Conservation (phyloP, 2,888 invertebrate species). For the Rhagium mordax region DNA sequence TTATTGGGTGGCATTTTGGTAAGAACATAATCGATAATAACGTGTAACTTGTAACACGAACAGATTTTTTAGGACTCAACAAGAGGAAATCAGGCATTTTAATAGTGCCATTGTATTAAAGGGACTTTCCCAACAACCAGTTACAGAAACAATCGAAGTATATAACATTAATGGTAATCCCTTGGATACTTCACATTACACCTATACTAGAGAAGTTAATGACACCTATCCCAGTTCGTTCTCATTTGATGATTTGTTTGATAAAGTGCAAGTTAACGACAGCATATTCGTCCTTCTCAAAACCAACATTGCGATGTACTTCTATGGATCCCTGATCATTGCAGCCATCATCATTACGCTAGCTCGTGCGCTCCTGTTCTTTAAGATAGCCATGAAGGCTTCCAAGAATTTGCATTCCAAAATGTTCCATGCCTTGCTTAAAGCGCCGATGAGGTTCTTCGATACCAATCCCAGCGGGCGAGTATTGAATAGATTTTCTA, state of each 20-base stretch:
- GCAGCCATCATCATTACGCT: conserved; percentile 75
- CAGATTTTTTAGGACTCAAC: conserved; percentile 61
- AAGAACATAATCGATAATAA: conserved; percentile 36
- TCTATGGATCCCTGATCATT: conserved; percentile 75
- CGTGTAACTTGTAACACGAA: neutral
- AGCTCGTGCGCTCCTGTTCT: conserved; percentile 79
- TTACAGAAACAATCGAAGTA: conserved; percentile 5
- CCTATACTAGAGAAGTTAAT: conserved; percentile 23
- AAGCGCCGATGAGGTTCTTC: conserved; percentile 79
- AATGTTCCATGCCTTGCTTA: conserved; percentile 81
- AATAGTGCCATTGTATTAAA: conserved; percentile 26
- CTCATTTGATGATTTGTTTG: conserved; percentile 38
- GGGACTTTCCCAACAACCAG: neutral
- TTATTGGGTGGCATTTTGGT: conserved; percentile 64
- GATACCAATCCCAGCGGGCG: conserved; percentile 87
- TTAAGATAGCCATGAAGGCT: conserved; percentile 82
- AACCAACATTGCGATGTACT: conserved; percentile 54
- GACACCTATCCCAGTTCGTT: conserved; percentile 14
- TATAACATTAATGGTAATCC: neutral
- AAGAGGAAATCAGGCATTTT: conserved; percentile 55
- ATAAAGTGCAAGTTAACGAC: conserved; percentile 41
- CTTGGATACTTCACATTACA: conserved; percentile 12
- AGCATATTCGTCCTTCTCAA: conserved; percentile 45
- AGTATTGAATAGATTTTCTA: conserved; percentile 86
- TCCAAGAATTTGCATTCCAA: conserved; percentile 82